Evolutionary conservation across 2,797 vertebrate genomes (phyloP).

Genomic region (Iguana delicatissima): DNA sequence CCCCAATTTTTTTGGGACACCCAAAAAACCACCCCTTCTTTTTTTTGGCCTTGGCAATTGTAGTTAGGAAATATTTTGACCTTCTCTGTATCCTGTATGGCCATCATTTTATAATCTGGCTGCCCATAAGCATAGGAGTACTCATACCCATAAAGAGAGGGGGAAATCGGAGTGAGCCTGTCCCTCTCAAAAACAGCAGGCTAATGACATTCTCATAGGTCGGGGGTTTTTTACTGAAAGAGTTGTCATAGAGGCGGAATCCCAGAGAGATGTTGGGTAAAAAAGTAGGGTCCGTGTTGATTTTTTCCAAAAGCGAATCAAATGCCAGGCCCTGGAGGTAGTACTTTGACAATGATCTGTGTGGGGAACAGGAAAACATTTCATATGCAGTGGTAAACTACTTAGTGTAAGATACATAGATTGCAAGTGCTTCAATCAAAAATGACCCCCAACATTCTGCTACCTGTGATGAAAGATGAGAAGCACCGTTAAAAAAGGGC

Average conservation of each 20-base stretch:
- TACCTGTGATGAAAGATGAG: too few species aligned
- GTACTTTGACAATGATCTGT: not conserved
- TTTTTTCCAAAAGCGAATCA: not conserved
- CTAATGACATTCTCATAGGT: not conserved
- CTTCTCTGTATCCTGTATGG: not conserved
- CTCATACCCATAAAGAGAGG: not conserved
- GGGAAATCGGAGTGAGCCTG: not conserved
- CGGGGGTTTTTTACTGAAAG: not conserved
- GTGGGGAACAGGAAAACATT: not conserved
- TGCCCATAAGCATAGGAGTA: not conserved
- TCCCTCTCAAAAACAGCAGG: not conserved
- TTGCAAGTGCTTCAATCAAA: too few species aligned
- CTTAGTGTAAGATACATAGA: not conserved
- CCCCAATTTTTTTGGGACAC: too few species aligned
- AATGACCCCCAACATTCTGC: not conserved
- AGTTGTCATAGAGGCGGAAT: not conserved
- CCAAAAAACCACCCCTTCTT: too few species aligned
- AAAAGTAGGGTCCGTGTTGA: not conserved
- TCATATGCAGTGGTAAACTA: not conserved
- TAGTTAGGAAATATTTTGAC: not conserved
- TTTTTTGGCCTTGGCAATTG: not conserved
- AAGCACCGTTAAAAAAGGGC: not conserved
- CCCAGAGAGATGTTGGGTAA: constrained; percentile 1
- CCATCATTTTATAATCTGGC: not conserved
- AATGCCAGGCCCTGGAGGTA: not conserved